Evolutionary conservation across 92 coral and sea anemone genomes (phyloP).

Genomic region (Epizoanthus rinbou): DNA sequence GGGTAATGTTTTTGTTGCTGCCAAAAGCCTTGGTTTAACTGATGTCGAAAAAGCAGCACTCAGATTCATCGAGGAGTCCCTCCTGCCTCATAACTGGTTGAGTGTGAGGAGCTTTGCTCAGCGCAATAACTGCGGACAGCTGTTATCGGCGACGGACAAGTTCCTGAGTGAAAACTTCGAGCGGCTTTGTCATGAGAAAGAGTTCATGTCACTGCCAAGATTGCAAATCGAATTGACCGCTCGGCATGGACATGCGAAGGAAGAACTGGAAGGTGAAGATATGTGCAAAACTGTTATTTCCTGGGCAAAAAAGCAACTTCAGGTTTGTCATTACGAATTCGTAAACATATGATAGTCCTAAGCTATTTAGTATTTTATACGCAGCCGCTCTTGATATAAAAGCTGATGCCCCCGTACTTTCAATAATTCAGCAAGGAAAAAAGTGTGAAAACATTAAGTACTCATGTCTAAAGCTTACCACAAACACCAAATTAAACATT

Average conservation of each 20-base stretch:
- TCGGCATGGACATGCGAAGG: constrained; percentile 57
- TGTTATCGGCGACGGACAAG: constrained; percentile 78
- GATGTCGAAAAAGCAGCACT: constrained; percentile 72
- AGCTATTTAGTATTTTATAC: neutral
- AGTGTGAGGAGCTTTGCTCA: constrained; percentile 71
- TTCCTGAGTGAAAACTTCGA: constrained; percentile 74
- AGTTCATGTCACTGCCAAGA: constrained; percentile 88
- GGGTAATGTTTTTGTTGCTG: constrained; percentile 68
- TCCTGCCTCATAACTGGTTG: constrained; percentile 81
- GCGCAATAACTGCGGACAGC: constrained; percentile 54
- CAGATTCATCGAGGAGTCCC: constrained; percentile 65
- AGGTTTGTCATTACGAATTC: constrained; percentile 43
- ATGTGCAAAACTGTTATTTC: constrained; percentile 75
- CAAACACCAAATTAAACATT: neutral
- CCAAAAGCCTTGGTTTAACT: constrained; percentile 69
- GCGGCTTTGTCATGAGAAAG: constrained; percentile 77
- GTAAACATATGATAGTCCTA: neutral
- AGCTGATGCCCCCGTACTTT: too few relatives aligned
- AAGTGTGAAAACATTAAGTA: neutral
- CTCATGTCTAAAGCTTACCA: neutral
- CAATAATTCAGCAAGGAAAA: too few relatives aligned
- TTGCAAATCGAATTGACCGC: constrained; percentile 85
- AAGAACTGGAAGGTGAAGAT: constrained; percentile 65
- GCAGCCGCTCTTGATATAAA: neutral
- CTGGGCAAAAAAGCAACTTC: constrained; percentile 86